Conservation (phyloP, 2,797 vertebrate genomes). For the Triplophysa yarkandensis region DNA sequence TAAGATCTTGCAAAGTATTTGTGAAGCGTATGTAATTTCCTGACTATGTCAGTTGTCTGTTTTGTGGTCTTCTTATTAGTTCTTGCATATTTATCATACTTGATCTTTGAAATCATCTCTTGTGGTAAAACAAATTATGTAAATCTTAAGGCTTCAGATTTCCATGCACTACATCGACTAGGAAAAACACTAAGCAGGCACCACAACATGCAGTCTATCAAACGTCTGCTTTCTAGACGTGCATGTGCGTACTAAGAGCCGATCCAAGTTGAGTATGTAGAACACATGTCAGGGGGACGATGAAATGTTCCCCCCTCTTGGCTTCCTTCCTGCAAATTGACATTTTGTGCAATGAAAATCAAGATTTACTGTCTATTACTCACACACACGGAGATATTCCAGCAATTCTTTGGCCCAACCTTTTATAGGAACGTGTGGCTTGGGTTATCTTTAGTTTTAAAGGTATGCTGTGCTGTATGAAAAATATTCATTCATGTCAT, state of each 20-base stretch:
- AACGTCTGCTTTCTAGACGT: slow-evolving; percentile 14
- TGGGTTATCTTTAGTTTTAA: background rate
- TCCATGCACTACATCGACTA: background rate
- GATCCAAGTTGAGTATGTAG: slow-evolving; percentile 33
- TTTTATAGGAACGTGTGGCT: slow-evolving; percentile 44
- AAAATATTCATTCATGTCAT: background rate
- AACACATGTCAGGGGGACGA: slow-evolving; percentile 40
- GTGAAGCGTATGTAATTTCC: background rate
- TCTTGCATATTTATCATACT: slow-evolving; percentile 4
- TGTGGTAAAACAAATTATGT: slow-evolving; percentile 17
- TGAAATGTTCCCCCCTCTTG: slow-evolving; percentile 51
- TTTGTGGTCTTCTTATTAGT: slow-evolving; percentile 6
- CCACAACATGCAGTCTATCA: background rate
- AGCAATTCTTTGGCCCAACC: slow-evolving; percentile 49
- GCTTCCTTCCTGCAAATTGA: slow-evolving; percentile 59
- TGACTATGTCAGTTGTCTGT: background rate
- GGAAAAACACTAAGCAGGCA: background rate
- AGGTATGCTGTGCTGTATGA: background rate
- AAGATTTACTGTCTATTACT: slow-evolving; percentile 54
- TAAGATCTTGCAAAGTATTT: too few relatives aligned
- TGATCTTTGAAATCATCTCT: background rate
- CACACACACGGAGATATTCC: slow-evolving; percentile 58
- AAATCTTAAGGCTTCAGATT: background rate
- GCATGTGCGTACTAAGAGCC: background rate
- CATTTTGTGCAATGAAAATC: slow-evolving; percentile 38